Evolutionary conservation across 1,140 invertebrate genomes (phyloP), one percentile per base, ranked within the genome.

Genomic region (Drosophila pseudoananassae): DNA sequence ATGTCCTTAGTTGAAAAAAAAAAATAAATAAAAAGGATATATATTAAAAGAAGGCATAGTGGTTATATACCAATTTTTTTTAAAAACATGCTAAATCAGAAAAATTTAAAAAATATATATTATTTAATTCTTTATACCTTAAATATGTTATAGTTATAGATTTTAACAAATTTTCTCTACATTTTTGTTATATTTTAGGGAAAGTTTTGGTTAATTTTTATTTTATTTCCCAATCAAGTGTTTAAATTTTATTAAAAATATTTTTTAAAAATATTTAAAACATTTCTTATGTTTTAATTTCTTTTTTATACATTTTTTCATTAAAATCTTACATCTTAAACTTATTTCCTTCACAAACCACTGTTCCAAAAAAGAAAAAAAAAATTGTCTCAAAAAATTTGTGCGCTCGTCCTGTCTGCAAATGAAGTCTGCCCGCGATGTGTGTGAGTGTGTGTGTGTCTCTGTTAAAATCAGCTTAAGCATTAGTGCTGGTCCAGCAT

Each of bases 391-490:
- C 12, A 8, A 4, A 15, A 50, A 23, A 56, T 74, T 54, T 53
- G 47, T 47, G 53, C 52, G 51, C 47, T 68, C 43, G n/a, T 14
- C 25, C 47, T 53, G 61, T 63, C 80, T 73, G 72, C 63, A 84
- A 84, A 84, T 84, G 76, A 84, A 85, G 80, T 84, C 63, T 83
- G 82, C 47, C 33, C 70, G 60, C 76, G 64, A 43, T 43, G 58
- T 57, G 46, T 33, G 50, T 58, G 49, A 9, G 43, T 15, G 15
- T 10, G 45, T 38, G 7, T 56, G 40, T 57, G 33, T 59, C n/a
- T 78, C 49, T 81, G 82, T 64, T 77, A 53, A 85, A 81, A 81
- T 87, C 81, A 87, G 81, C 81, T 85, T 85, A 85, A 75, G 78
- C 82, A 85, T 85, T 85, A 87, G 82, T 87, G 84, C 77, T 85